Base-by-base conservation (phyloP, 2,797 vertebrate genomes). In the Phrynocephalus guinanensis region DNA sequence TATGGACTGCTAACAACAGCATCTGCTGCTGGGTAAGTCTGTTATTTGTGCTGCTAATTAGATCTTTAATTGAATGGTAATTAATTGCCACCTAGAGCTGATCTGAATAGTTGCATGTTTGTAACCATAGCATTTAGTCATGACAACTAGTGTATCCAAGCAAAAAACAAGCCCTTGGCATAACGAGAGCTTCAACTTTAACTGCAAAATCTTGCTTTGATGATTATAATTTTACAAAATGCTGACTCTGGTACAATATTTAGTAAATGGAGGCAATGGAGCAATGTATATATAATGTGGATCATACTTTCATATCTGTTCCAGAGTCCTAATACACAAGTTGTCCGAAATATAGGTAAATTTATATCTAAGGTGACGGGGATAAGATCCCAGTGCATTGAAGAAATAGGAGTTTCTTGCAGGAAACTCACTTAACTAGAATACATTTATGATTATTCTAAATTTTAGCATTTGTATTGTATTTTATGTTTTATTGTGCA, bases 121-220 rank as follows among this genome's bases (percentile, higher is more conserved):
- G 66, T 80, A 89, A 89, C 85, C 22, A 84, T 70, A 82, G 56
- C 28, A 78, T 1, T 26, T 50, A 26, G 5, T 24, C 50, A 68
- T 0, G 6, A 87, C 88, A 86, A 0, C 89, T 90, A 85, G 88
- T 71, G 60, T 88, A 82, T 30, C 70, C n/a, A 89, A 86, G 79
- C 63, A 92, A 88, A 88, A 5, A 88, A 89, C 52, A 6, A 84
- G 80, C 75, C 71, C 82, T 48, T 84, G 76, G 30, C 78, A 20
- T 63, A 87, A 16, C 5, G 85, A 92, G 92, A 91, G 79, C 20
- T 79, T 68, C 70, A 26, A 33, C 87, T 79, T 86, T 63, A 84
- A 68, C 90, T 88, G 86, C 86, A 78, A 93, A 91, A 86, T 80
- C 78, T 93, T 94, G 91, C 91, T 95, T 94, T 92, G 92, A 93